Evolutionary conservation across 2,888 invertebrate genomes (phyloP), one percentile per base, ranked within the genome.

Genomic region (Plusia festucae): DNA sequence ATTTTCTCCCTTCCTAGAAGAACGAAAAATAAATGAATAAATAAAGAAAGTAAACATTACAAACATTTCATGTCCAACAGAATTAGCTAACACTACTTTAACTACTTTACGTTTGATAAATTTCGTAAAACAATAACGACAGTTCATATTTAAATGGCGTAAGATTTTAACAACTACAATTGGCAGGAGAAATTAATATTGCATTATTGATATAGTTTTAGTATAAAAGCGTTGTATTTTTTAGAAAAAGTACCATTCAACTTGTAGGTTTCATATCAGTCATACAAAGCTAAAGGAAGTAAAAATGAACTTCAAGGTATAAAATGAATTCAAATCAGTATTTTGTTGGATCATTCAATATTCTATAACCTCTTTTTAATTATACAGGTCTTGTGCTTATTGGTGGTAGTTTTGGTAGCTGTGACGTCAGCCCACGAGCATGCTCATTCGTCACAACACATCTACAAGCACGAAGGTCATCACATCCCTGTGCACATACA

Each of bases 391-490:
- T 16, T 89, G 27, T 76, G 61, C 22, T 83, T 84, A 44, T 60
- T 91, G 15, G 71, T 82, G 4, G 56, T 75, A 20, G 61, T 58
- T n/a, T 63, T 63, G 16, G 55, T 32, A 3, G 53, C 59, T 8
- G 68, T 74, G 0, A 40, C 40, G 40, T 40, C 59, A 0, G 70
- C 76, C 0, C 40, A 40, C 40, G 70, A 76, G 8, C 69, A 82
- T 53, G 82, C 74, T 13, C 84, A 83, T 60, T 88, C 88, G 8
- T 85, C 88, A 5, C 86, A 87, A 63, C 82, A 85, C 70, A 81
- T 88, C 80, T 70, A 85, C 60, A 73, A 87, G 76, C 52, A 88
- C 78, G 69, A 64, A 65, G 86, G 76, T 73, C 89, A 85, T 24
- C 81, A 83, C 49, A 66, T 76, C 51, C 77, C 70, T 59, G 82